Conservation (phyloP, 1,140 invertebrate species). For the Mesaphorura yosii region DNA sequence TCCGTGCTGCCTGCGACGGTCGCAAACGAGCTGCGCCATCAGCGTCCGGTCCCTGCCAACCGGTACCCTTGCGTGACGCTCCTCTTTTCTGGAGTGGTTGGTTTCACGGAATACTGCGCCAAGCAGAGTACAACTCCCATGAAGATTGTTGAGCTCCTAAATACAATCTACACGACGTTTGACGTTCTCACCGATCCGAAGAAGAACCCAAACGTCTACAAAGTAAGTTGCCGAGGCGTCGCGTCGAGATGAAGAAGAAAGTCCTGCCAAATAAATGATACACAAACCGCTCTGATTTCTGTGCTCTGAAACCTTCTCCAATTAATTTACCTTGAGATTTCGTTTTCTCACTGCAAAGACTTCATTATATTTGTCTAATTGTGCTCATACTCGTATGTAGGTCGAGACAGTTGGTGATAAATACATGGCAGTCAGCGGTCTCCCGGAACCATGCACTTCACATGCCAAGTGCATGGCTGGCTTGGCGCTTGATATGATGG, state of each 20-base stretch:
- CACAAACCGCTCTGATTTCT: no score
- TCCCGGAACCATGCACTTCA: slow-evolving; percentile 79
- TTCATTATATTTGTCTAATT: slow-evolving; percentile 17
- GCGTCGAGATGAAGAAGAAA: no score
- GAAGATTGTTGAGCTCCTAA: slow-evolving; percentile 85
- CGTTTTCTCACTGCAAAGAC: no score
- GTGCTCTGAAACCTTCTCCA: no score
- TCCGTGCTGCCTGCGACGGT: slow-evolving; percentile 87
- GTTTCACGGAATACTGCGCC: slow-evolving; percentile 77
- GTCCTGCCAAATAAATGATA: no score
- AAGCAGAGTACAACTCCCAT: slow-evolving; percentile 71
- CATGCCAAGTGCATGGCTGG: slow-evolving; percentile 88
- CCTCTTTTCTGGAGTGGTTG: slow-evolving; percentile 87
- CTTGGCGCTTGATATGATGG: slow-evolving; percentile 91
- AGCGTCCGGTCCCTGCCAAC: slow-evolving; percentile 72
- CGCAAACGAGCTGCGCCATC: slow-evolving; percentile 80
- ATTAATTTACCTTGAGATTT: no score
- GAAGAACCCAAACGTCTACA: slow-evolving; percentile 84
- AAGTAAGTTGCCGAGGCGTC: slow-evolving; percentile 55
- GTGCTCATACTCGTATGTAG: no score
- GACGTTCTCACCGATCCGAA: slow-evolving; percentile 83
- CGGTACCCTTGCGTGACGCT: slow-evolving; percentile 79
- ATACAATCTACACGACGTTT: slow-evolving; percentile 79
- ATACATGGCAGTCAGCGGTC: slow-evolving; percentile 96
- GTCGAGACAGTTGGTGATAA: slow-evolving; percentile 99